phyloP scores from a whole-genome alignment of 2,113 vertebrate genomes.

The Shinisaurus crocodilurus region DNA sequence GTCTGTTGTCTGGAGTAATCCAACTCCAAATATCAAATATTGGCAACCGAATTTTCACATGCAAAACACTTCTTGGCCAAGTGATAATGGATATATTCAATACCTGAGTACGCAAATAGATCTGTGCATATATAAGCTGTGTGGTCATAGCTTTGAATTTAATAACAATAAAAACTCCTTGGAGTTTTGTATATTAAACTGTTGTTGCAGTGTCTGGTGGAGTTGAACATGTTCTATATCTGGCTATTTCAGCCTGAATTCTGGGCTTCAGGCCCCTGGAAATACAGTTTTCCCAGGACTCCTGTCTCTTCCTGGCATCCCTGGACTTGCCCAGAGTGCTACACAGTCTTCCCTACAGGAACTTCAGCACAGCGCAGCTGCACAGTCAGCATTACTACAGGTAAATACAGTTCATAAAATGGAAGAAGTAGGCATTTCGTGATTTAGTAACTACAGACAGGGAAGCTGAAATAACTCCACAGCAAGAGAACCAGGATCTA shows the following conservation, averaged over 20 bases:
- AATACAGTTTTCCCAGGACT: constrained; percentile 90
- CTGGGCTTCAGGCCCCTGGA: constrained; percentile 88
- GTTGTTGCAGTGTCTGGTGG: not conserved
- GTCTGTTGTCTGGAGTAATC: constrained; percentile 34
- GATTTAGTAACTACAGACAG: not conserved
- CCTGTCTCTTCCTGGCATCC: constrained; percentile 91
- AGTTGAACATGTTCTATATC: constrained; percentile 29
- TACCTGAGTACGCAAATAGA: not conserved
- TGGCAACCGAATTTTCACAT: not conserved
- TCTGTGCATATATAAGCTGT: not conserved
- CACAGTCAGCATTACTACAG: constrained; percentile 93
- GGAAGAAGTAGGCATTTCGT: not conserved
- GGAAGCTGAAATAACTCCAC: not conserved
- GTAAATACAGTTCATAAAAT: constrained; percentile 64
- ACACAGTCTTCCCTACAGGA: constrained; percentile 86
- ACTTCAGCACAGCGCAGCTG: constrained; percentile 86
- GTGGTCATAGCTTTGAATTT: not conserved
- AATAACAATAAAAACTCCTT: not conserved
- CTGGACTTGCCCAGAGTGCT: constrained; percentile 88
- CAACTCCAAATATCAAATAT: not conserved
- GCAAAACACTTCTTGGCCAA: not conserved
- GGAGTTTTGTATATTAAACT: not conserved
- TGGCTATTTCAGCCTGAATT: constrained; percentile 80
- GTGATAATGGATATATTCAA: not conserved
- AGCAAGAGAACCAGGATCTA: not conserved